These are phyloP conservation scores for Listronotus oregonensis DNA, from an alignment of 1,140 invertebrate genomes.

Conservation along the genomic window DNA sequence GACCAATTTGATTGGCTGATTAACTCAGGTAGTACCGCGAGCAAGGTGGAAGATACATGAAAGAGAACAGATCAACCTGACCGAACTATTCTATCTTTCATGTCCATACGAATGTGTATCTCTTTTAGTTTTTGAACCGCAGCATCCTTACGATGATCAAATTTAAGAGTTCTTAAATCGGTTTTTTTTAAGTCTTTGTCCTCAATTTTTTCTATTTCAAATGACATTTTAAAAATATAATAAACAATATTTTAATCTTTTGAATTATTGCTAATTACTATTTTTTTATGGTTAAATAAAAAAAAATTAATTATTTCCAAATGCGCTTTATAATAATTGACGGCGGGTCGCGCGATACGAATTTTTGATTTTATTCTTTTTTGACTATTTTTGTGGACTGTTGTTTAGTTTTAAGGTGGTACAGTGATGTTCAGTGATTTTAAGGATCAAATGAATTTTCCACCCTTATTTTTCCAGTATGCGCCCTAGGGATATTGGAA, in stretches of 20 bases:
- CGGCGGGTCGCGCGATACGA: not conserved
- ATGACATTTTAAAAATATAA: too few species aligned
- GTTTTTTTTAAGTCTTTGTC: constrained; percentile 1
- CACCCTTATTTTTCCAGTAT: constrained; percentile 14
- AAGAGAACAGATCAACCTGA: constrained; percentile 33
- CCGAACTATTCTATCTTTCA: constrained; percentile 22
- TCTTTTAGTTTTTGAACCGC: constrained; percentile 30
- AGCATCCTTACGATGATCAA: constrained; percentile 7
- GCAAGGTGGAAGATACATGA: constrained; percentile 21
- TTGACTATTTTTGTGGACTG: not conserved
- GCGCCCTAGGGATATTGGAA: constrained; percentile 20
- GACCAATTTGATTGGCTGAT: constrained; percentile 17
- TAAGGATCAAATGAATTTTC: constrained; percentile 15
- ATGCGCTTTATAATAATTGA: too few species aligned
- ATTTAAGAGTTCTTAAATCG: not conserved
- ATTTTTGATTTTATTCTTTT: not conserved
- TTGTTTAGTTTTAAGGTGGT: not conserved
- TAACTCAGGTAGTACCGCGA: constrained; percentile 18
- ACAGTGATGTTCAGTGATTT: constrained; percentile 13
- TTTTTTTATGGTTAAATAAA: too few species aligned
- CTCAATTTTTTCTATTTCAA: not conserved
- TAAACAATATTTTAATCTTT: too few species aligned
- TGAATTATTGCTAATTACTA: too few species aligned
- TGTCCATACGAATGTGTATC: constrained; percentile 26
- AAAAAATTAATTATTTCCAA: too few species aligned